Evolutionary conservation across 2,113 vertebrate species (phyloP).

Genomic region (Stegostoma tigrinum): DNA sequence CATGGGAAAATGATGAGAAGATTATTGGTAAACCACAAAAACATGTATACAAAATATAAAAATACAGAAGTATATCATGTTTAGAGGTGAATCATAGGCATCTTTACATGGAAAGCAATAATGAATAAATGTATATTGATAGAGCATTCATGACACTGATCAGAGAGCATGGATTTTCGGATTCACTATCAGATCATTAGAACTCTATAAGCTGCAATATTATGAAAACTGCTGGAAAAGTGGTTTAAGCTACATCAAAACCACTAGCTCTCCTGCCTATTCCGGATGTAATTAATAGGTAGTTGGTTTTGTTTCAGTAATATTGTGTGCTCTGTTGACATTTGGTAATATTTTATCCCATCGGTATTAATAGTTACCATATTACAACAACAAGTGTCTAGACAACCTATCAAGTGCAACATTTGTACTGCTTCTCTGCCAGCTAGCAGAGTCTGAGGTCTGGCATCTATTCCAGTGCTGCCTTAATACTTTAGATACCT

Average conservation of each 20-base stretch:
- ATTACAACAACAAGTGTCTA: constrained; percentile 1
- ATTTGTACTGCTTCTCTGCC: background rate
- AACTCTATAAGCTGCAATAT: background rate
- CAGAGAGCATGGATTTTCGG: background rate
- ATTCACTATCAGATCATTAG: background rate
- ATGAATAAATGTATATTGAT: background rate
- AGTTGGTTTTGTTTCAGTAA: background rate
- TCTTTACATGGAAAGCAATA: background rate
- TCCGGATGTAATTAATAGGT: background rate
- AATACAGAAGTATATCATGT: background rate
- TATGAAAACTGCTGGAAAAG: background rate
- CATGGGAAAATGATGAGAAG: background rate
- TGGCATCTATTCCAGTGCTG: background rate
- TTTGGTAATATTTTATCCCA: background rate
- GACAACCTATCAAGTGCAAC: background rate
- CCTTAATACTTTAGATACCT: background rate
- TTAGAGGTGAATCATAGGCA: constrained; percentile 6
- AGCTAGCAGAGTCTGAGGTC: background rate
- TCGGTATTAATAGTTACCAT: background rate
- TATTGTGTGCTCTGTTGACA: background rate
- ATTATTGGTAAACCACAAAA: background rate
- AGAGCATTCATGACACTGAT: background rate
- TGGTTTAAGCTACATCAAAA: background rate
- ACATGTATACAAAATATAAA: background rate
- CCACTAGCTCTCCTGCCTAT: background rate